Base-by-base conservation (phyloP, 2,888 invertebrate genomes). In the Hydrotaea diabolus region DNA sequence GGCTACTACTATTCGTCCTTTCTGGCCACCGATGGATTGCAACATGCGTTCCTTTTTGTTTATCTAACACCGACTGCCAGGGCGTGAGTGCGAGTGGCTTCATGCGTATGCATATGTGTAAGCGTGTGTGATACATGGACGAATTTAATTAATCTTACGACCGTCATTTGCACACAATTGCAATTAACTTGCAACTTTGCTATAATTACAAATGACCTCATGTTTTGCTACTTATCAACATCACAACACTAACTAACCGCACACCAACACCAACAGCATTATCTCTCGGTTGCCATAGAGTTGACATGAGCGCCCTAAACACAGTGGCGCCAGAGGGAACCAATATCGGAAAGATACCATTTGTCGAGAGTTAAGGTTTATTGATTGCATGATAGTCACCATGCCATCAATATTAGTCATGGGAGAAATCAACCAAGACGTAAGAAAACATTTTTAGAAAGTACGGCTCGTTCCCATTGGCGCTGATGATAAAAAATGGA, bases 111-210 rank as follows among this genome's bases (percentile, higher is more conserved):
- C 36, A 36, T 9, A 39, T 39, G 55, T 19, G 43, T 64, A 7
- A 0, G 13, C n/a, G 21, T 75, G 55, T 74, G 69, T 39, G 9
- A 53, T 76, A 62, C 55, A 72, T 72, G 76, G 87, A 88, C 89
- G 88, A 90, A 90, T 90, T 90, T 91, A 90, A 90, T 91, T 91
- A 91, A 90, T 91, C 89, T 89, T 88, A 88, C 88, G 87, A 89
- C 89, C 90, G 88, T 90, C 91, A 90, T 89, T 90, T 89, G 89
- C 91, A 91, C 89, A 89, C 89, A 90, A 89, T 90, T 89, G 90
- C 90, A 90, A 91, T 90, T 91, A 91, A 90, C 89, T 91, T 90
- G 90, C 91, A 90, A 90, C 90, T 88, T 88, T 90, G 89, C 88
- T 89, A 90, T 89, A 90, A 89, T 90, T 90, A 90, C 89, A 88